phyloP scores from a whole-genome alignment of 2,113 vertebrate species.

The Arizona elegans region DNA sequence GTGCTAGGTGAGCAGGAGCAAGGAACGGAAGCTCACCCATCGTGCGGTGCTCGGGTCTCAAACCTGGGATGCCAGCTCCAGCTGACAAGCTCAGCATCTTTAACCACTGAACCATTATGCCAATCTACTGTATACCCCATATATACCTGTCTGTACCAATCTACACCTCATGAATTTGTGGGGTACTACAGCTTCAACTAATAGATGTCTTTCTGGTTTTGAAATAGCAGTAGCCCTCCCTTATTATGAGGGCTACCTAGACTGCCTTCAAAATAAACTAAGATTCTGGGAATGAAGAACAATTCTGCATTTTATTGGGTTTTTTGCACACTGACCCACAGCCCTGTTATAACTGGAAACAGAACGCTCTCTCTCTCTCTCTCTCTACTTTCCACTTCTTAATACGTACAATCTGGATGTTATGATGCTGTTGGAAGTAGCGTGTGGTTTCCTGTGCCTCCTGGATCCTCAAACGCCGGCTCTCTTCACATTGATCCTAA shows the following conservation, averaged over 20 bases:
- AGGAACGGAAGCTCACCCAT: not conserved
- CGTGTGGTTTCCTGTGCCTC: conserved; percentile 68
- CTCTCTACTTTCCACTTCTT: not conserved
- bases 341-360: not conserved
- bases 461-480: conserved; percentile 73
- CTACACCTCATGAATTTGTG: not conserved
- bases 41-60: not conserved
- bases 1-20: not conserved
- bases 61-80: not conserved
- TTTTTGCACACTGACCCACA: too few species aligned
- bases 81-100: not conserved
- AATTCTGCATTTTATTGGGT: not conserved
- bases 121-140: not conserved
- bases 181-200: not conserved
- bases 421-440: conserved; percentile 81
- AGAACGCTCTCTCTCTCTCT: not conserved
- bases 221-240: not conserved
- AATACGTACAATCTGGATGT: conserved; percentile 83
- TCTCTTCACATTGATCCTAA: conserved; percentile 87
- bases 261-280: not conserved
- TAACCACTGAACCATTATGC: not conserved
- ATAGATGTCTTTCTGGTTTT: not conserved
- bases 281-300: not conserved
- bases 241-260: not conserved
- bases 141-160: not conserved